These are phyloP conservation scores for Aethes cnicana DNA, from an alignment of 2,888 invertebrate species.

Conservation along the genomic window DNA sequence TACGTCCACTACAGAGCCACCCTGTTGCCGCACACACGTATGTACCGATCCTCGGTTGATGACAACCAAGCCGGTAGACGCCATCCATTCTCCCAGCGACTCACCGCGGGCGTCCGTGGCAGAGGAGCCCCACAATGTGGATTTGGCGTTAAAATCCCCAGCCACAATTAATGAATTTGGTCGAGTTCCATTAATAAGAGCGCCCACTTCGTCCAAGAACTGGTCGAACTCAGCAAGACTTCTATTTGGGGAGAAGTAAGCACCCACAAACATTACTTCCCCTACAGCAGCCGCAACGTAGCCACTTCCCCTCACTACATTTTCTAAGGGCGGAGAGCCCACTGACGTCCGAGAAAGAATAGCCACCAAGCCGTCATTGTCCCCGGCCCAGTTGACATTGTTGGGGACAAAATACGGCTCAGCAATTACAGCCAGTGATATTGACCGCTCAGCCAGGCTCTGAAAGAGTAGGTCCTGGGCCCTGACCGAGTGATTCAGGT, in stretches of 20 bases:
- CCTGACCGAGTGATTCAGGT: conserved; percentile 34
- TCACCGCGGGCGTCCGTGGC: neutral
- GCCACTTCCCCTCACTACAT: conserved; percentile 7
- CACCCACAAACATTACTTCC: conserved; percentile 1
- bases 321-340: neutral
- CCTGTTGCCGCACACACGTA: neutral
- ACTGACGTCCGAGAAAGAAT: neutral
- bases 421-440: conserved; percentile 29
- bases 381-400: conserved; percentile 22
- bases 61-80: neutral
- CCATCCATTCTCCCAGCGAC: neutral
- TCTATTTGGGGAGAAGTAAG: no score
- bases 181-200: neutral
- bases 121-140: neutral
- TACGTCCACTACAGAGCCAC: conserved; percentile 11
- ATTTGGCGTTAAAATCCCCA: neutral
- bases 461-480: conserved; percentile 25
- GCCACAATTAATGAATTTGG: neutral
- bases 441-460: conserved; percentile 31
- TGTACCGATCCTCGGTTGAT: neutral
- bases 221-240: neutral
- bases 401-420: conserved; percentile 34
- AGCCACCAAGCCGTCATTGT: conserved; percentile 19
- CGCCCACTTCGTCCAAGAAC: neutral
- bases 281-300: conserved; percentile 28